Percentiles rank a stretch among this genome's conserved stretches.
These are phyloP conservation scores for Chrysotoxum bicinctum DNA, from an alignment of 2,888 invertebrate genomes.

Conservation along the genomic window DNA sequence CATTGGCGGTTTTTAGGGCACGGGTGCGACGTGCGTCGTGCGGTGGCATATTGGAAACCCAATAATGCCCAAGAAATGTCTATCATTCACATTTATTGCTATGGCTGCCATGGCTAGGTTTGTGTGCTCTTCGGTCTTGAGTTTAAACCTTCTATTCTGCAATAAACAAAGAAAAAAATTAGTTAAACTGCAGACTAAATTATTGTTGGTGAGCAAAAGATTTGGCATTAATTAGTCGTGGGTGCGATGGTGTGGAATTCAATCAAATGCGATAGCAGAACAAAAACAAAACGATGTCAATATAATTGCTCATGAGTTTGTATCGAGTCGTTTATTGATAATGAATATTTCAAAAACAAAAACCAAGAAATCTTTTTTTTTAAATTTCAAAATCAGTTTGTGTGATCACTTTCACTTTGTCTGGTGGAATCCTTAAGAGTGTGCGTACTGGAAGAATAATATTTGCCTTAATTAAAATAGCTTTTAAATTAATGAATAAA, in stretches of 20 bases:
- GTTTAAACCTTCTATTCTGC: constrained; percentile 31
- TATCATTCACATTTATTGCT: constrained; percentile 48
- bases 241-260: constrained; percentile 41
- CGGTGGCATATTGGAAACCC: constrained; percentile 29
- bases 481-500: neutral
- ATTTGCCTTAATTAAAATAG: neutral
- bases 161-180: constrained; percentile 6
- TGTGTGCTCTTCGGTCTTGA: constrained; percentile 35
- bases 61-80: constrained; percentile 60
- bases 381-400: constrained; percentile 59
- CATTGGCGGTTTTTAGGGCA: constrained; percentile 8
- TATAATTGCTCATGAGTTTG: constrained; percentile 39
- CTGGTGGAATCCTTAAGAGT: neutral
- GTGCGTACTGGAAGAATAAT: constrained; percentile 1
- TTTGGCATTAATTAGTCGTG: constrained; percentile 29
- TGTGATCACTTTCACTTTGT: constrained; percentile 30
- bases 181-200: constrained; percentile 18
- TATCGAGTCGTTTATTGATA: constrained; percentile 51
- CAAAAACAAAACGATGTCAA: constrained; percentile 50
- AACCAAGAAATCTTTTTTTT: constrained; percentile 12
- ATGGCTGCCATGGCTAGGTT: constrained; percentile 22
- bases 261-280: constrained; percentile 63
- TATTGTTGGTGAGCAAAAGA: constrained; percentile 41
- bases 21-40: neutral
- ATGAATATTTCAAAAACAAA: constrained; percentile 22